Evolutionary conservation across 1,140 invertebrate genomes (phyloP).

Genomic region (Zaprionus ornatus): DNA sequence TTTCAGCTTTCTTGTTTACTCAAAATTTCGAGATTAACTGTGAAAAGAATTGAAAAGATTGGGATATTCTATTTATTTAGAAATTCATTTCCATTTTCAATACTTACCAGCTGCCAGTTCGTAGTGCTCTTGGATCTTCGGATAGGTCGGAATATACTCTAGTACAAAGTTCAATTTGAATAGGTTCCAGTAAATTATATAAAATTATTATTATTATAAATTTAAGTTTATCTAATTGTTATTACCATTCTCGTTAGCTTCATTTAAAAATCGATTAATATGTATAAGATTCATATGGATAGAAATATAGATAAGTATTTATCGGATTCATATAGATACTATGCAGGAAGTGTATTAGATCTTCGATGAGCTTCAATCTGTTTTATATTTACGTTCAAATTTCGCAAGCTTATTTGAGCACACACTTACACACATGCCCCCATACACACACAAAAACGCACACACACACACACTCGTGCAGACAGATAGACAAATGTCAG

Average conservation of each 20-base stretch:
- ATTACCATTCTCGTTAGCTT: neutral
- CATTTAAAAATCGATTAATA: neutral
- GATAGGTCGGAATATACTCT: neutral
- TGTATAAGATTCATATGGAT: neutral
- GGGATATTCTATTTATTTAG: neutral
- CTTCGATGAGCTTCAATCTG: neutral
- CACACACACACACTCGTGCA: neutral
- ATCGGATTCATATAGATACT: neutral
- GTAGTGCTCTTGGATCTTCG: neutral
- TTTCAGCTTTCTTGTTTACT: neutral
- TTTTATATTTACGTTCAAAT: conserved; percentile 25
- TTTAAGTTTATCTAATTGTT: too few relatives aligned
- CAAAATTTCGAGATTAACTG: neutral
- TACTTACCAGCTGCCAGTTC: neutral
- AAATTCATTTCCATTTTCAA: neutral
- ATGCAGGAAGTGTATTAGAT: neutral
- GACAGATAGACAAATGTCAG: conserved; percentile 15
- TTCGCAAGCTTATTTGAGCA: conserved; percentile 29
- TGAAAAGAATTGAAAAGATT: neutral
- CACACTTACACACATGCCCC: neutral
- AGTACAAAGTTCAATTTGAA: too few relatives aligned
- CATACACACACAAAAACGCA: neutral
- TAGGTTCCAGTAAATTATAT: too few relatives aligned
- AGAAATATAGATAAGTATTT: neutral
- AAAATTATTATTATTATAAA: too few relatives aligned